Evolutionary conservation across 2,113 vertebrate species (phyloP).

Genomic region (Stigmatopora argus): DNA sequence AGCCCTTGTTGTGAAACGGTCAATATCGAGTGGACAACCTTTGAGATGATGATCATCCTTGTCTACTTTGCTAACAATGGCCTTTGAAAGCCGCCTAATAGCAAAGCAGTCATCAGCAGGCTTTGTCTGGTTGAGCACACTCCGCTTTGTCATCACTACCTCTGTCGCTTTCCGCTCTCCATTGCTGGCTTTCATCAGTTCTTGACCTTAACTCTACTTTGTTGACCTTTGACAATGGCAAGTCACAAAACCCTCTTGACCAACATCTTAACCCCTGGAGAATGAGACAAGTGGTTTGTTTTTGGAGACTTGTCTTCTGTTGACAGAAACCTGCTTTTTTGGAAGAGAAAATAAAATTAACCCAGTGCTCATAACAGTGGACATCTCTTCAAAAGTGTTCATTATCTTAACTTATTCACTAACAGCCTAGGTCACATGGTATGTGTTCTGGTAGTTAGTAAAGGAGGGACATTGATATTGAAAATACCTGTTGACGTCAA

Average conservation of each 20-base stretch:
- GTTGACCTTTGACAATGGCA: constrained; percentile 31
- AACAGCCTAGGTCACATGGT: too few relatives aligned
- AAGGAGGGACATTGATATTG: too few relatives aligned
- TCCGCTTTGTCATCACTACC: constrained; percentile 12
- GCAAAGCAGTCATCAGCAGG: constrained; percentile 2
- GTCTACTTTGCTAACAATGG: constrained; percentile 15
- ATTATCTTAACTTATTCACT: too few relatives aligned
- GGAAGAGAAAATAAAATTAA: too few relatives aligned
- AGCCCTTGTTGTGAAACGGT: not conserved
- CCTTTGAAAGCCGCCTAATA: constrained; percentile 20
- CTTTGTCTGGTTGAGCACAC: constrained; percentile 8
- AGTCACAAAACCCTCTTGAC: constrained; percentile 36
- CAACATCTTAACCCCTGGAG: constrained; percentile 36
- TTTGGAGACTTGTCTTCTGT: constrained; percentile 7
- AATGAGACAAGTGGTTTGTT: constrained; percentile 21
- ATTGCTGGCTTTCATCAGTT: constrained; percentile 22
- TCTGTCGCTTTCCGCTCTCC: constrained; percentile 11
- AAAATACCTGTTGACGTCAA: too few relatives aligned
- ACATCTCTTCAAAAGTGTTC: too few relatives aligned
- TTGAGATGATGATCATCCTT: constrained; percentile 6
- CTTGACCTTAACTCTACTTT: constrained; percentile 19
- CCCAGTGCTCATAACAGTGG: too few relatives aligned
- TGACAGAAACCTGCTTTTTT: not conserved
- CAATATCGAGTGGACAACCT: not conserved
- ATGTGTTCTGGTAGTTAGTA: too few relatives aligned